Evolutionary conservation across 2,113 vertebrate genomes (phyloP), one percentile per base, ranked within the genome.

Genomic region (Craseonycteris thonglongyai): DNA sequence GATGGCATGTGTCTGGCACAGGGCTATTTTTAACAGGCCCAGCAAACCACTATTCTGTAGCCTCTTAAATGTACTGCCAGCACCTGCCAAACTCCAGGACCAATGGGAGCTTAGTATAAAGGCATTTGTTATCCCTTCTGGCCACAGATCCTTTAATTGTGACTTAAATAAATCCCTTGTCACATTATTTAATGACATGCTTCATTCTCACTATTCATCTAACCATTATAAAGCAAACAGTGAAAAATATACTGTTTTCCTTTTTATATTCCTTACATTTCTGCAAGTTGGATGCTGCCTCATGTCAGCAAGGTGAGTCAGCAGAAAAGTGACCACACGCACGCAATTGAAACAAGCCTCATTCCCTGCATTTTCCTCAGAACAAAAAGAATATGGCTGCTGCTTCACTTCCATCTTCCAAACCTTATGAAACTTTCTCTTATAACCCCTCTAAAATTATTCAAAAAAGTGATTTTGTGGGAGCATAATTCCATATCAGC

Each of bases 11-110:
- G 92, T 96, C 94, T 95, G 94, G 88, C 56, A 78, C 26, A 38
- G 38, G 84, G 90, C 93, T 97, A 97, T 97, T 97, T 97, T 97
- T 97, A 96, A 95, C 93, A 94, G 14, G 19, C 38, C 82, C 49
- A 74, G 87, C 35, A 95, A 95, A 94, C 72, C 68, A 5, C 7
- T 68, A 26, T 33, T 91, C 65, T 88, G 54, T 24, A 89, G 56
- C 61, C 49, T 95, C 84, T 95, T 90, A 76, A 89, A 90, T 42
- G 35, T 40, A 66, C 49, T 89, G 47, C 33, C 58, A 96, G 56
- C 26, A 30, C 58, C 45, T 95, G 78, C 54, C 71, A 83, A 65
- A 26, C 21, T 88, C 30, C 26, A 83, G n/a, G 13, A 93, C n/a
- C 63, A 87, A 49, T 63, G 28, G n/a, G 33, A 87, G 42, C 22